Evolutionary conservation across 2,113 vertebrate genomes (phyloP).

Genomic region (Poecilia latipinna): DNA sequence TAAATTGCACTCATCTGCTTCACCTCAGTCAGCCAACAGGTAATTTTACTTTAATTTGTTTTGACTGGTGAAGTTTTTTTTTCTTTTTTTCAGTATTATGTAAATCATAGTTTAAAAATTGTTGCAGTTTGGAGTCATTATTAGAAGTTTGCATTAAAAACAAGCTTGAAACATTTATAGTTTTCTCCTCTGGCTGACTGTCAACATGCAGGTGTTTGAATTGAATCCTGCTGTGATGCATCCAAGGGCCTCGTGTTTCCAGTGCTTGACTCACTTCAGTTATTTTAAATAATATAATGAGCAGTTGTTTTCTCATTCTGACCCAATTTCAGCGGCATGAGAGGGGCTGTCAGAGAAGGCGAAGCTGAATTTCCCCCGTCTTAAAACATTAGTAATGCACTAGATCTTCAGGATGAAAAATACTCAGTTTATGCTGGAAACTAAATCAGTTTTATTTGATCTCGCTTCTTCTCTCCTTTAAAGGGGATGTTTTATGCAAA

Average conservation of each 20-base stretch:
- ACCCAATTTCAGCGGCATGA: slow-evolving; percentile 30
- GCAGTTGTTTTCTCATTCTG: slow-evolving; percentile 29
- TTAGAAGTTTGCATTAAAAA: not conserved
- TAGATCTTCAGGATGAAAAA: not conserved
- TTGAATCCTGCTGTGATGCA: slow-evolving; percentile 32
- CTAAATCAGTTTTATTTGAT: not conserved
- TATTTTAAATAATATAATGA: slow-evolving; percentile 13
- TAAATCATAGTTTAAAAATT: too few relatives aligned
- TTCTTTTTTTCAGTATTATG: too few relatives aligned
- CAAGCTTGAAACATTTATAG: not conserved
- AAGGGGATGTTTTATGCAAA: too few relatives aligned
- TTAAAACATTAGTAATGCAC: not conserved
- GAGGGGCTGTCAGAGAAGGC: too few relatives aligned
- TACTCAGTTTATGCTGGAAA: not conserved
- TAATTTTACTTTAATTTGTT: too few relatives aligned
- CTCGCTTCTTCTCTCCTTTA: not conserved
- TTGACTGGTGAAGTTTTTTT: too few relatives aligned
- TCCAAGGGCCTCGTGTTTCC: slow-evolving; percentile 21
- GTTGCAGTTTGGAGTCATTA: not conserved
- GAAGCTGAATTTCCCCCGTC: not conserved
- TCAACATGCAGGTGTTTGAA: slow-evolving; percentile 44
- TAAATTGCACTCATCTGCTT: too few relatives aligned
- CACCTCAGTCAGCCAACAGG: too few relatives aligned
- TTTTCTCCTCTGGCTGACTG: slow-evolving; percentile 5
- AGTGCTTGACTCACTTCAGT: slow-evolving; percentile 34